These are phyloP conservation scores for Neolamprologus brichardi DNA, from an alignment of 2,113 vertebrate species.

Conservation along the genomic window DNA sequence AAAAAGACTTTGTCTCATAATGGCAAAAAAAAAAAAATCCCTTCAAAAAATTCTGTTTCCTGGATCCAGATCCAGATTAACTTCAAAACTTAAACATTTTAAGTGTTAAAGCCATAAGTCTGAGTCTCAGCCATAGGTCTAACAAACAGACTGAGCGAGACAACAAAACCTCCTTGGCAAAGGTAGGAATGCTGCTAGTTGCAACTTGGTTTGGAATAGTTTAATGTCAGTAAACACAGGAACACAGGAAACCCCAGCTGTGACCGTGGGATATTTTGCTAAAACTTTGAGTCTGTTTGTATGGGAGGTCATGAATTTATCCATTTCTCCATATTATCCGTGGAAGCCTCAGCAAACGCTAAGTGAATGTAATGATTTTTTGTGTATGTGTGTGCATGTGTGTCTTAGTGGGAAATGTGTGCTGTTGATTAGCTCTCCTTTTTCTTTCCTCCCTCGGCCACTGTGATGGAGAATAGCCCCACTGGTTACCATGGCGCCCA, in stretches of 20 bases:
- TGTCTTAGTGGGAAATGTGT: conserved; percentile 10
- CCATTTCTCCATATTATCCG: not conserved
- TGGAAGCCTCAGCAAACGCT: not conserved
- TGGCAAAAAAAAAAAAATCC: not conserved
- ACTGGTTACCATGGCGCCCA: conserved; percentile 53
- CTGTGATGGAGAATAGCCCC: conserved; percentile 29
- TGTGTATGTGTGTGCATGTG: not conserved
- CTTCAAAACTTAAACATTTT: not conserved
- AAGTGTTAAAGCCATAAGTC: not conserved
- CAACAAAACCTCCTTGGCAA: not conserved
- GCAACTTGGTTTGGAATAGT: not conserved
- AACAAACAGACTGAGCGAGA: not conserved
- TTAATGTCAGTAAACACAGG: not conserved
- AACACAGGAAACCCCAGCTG: not conserved
- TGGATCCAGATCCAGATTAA: not conserved
- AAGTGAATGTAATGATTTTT: not conserved
- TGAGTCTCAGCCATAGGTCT: not conserved
- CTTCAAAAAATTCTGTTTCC: not conserved
- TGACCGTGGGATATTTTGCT: not conserved
- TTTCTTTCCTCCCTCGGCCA: not conserved
- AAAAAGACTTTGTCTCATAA: not conserved
- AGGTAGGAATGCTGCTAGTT: not conserved
- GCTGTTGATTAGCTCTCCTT: conserved; percentile 38
- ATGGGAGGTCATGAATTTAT: not conserved
- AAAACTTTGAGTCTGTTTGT: not conserved